Base-by-base conservation (phyloP, 2,888 invertebrate genomes). In the Mimachlamys varia region DNA sequence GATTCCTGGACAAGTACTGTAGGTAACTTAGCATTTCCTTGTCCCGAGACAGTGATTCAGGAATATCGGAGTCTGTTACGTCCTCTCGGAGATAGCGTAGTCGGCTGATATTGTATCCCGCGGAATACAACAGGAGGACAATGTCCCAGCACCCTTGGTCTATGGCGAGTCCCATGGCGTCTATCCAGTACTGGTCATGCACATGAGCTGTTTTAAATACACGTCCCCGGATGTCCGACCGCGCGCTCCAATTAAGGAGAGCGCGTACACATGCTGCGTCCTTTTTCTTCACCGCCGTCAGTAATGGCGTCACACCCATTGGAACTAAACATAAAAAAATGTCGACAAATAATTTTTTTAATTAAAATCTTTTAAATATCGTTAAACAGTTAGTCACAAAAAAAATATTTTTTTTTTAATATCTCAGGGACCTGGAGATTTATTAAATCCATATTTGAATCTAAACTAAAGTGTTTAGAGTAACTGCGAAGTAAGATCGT, bases 141-240 rank as follows among this genome's bases (percentile, higher is more conserved):
- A 76, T 76, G 33, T 76, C 76, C 76, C 76, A 76, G 33, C 76
- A 76, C 4, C 76, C 76, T 33, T 33, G 76, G 33, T 76, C 76
- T 15, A 76, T 15, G 33, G 76, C 76, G 13, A 76, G 76, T 33
- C 12, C 76, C 76, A 76, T 76, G 17, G 76, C 76, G 12, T 76
- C 76, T 33, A 76, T 33, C 76, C 76, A 76, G 33, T 76, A 76
- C 76, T 76, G 76, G 76, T 76, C 76, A 15, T 76, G 76, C 27
- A 76, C 76, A 13, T 76, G 76, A 27, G 76, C 76, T 76, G 76
- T 76, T 76, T 12, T 76, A 33, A 76, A 76, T 12, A 76, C 76
- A 27, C 76, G 76, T 76, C 76, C 76, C 27, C 76, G 76, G 33
- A 76, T 76, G 76, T 76, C 7, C 5, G 76, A 12, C 4, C 76